These are phyloP conservation scores for Dallia pectoralis DNA, from an alignment of 2,797 vertebrate species.

Conservation along the genomic window DNA sequence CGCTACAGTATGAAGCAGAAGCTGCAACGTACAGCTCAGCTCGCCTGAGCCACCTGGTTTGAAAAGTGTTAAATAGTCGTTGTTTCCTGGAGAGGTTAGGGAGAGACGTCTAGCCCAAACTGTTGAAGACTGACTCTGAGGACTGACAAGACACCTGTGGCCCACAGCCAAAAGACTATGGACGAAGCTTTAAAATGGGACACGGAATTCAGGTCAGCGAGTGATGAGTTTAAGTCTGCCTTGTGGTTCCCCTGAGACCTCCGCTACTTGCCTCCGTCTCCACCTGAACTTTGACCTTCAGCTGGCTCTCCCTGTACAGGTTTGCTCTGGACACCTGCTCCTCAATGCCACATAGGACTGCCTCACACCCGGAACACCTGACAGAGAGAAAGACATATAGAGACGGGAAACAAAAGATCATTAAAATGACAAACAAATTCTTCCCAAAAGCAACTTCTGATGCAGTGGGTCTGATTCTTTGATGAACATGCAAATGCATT, in stretches of 20 bases:
- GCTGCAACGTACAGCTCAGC: neutral
- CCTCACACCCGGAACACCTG: conserved; percentile 95
- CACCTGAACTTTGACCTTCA: conserved; percentile 95
- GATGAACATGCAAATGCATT: too few relatives aligned
- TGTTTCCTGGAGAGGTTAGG: neutral
- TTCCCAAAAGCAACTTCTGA: too few relatives aligned
- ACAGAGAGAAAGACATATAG: neutral
- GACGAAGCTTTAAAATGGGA: neutral
- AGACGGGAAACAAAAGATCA: neutral
- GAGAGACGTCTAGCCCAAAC: neutral
- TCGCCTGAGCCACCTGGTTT: neutral
- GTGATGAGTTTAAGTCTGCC: neutral
- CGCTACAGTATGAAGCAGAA: neutral
- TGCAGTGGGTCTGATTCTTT: too few relatives aligned
- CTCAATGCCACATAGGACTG: conserved; percentile 91
- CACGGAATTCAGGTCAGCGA: neutral
- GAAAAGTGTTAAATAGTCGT: neutral
- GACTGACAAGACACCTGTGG: neutral
- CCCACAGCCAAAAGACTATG: neutral
- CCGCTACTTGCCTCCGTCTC: conserved; percentile 88
- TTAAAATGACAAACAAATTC: neutral
- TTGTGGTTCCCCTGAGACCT: neutral
- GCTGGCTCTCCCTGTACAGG: conserved; percentile 92
- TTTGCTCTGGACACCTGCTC: conserved; percentile 95
- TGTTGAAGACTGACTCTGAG: neutral